A percentile compares a stretch with the other conserved stretches of the same genome.
These are phyloP conservation scores for Drosophila meridionalis DNA, from an alignment of 2,888 invertebrate genomes.

Conservation along the genomic window DNA sequence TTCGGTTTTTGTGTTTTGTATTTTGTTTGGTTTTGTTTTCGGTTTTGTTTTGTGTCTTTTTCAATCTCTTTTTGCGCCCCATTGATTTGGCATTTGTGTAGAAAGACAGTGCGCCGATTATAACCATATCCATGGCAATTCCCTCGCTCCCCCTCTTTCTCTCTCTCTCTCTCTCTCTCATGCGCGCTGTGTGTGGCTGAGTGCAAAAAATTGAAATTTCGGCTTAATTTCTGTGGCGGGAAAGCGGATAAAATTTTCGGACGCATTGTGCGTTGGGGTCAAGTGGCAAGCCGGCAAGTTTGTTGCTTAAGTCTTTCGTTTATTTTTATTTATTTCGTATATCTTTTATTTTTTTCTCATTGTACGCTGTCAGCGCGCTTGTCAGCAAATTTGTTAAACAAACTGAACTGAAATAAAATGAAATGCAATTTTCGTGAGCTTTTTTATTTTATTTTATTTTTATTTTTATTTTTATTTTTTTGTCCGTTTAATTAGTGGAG, in stretches of 20 bases:
- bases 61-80: conserved; percentile 49
- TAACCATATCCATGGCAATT: conserved; percentile 55
- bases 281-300: conserved; percentile 68
- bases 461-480: conserved; percentile 17
- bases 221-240: conserved; percentile 66
- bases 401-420: conserved; percentile 71
- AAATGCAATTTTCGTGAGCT: conserved; percentile 46
- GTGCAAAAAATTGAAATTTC: conserved; percentile 66
- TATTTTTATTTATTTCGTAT: conserved; percentile 18
- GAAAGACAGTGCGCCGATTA: conserved; percentile 66
- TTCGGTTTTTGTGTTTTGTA: conserved; percentile 39
- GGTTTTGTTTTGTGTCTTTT: conserved; percentile 16
- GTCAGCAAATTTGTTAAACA: conserved; percentile 78
- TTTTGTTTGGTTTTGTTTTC: conserved; percentile 20
- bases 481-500: conserved; percentile 74
- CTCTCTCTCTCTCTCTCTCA: background rate
- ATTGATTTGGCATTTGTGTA: conserved; percentile 71
- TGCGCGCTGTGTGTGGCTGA: conserved; percentile 66
- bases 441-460: conserved; percentile 8
- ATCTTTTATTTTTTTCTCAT: background rate
- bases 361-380: conserved; percentile 72
- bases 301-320: conserved; percentile 74
- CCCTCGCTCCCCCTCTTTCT: conserved; percentile 7
- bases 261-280: conserved; percentile 64
- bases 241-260: conserved; percentile 70